Conservation (phyloP, 92 coral and sea anemone genomes). For the Paragorgia papillata region DNA sequence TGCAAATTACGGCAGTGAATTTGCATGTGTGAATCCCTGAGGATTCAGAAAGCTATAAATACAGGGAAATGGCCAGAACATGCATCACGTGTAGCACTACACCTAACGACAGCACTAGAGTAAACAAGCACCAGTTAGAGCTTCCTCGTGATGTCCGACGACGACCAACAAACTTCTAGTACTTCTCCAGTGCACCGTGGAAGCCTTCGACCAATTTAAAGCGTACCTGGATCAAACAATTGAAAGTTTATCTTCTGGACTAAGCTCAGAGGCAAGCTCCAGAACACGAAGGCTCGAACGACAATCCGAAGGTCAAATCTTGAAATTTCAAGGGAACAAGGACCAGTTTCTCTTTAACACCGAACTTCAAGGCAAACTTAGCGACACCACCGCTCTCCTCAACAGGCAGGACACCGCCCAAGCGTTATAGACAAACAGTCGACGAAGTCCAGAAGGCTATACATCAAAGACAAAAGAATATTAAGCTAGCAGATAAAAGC, state of each 20-base stretch:
- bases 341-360: constrained; percentile 50
- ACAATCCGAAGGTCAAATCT: constrained; percentile 24
- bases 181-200: neutral
- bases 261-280: constrained; percentile 12
- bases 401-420: constrained; percentile 6
- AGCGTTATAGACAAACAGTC: constrained; percentile 17
- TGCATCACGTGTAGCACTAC: too few species aligned
- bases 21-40: too few species aligned
- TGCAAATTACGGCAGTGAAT: too few species aligned
- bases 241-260: constrained; percentile 31
- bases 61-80: too few species aligned
- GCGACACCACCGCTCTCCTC: constrained; percentile 9
- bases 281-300: constrained; percentile 29
- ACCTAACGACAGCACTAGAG: too few species aligned
- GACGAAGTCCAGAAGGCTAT: constrained; percentile 6
- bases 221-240: constrained; percentile 21
- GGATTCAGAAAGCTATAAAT: too few species aligned
- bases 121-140: too few species aligned
- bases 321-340: constrained; percentile 39
- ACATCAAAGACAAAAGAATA: constrained; percentile 30
- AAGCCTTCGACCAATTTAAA: constrained; percentile 26
- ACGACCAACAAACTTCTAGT: too few species aligned
- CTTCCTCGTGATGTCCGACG: too few species aligned
- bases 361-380: constrained; percentile 26
- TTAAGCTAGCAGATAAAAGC: constrained; percentile 49